phyloP scores from a whole-genome alignment of 2,888 invertebrate species.

The Cataglyphis livida region DNA sequence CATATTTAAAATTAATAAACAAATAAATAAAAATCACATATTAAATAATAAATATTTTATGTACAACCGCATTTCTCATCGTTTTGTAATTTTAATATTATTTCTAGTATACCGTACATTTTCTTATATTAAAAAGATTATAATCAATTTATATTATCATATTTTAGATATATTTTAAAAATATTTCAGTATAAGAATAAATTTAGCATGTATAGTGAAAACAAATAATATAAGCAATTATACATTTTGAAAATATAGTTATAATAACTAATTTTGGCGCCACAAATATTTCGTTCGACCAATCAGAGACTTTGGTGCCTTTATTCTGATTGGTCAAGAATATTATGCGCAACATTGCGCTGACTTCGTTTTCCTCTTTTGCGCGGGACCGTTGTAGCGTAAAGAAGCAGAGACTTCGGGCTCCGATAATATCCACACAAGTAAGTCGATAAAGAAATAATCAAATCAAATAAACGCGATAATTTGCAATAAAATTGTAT shows the following conservation, averaged over 20 bases:
- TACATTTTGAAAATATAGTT: no score
- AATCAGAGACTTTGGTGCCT: background rate
- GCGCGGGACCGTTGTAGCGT: background rate
- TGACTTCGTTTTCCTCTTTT: background rate
- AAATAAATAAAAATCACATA: background rate
- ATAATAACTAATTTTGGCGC: background rate
- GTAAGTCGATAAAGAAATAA: background rate
- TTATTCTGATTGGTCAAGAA: background rate
- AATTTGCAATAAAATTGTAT: background rate
- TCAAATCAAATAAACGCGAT: background rate
- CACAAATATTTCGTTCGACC: background rate
- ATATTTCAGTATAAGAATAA: background rate
- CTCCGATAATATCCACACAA: background rate
- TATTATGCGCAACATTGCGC: background rate
- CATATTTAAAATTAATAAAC: background rate
- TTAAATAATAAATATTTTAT: background rate
- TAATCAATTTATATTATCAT: background rate
- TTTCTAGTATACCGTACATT: background rate
- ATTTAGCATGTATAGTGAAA: background rate
- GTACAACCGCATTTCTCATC: background rate
- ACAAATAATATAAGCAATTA: background rate
- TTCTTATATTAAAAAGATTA: background rate
- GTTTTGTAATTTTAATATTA: background rate
- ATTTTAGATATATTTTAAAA: background rate
- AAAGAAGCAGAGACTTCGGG: background rate